Evolutionary conservation across 2,888 invertebrate genomes (phyloP).

Genomic region (Drosophila subsilvestris): DNA sequence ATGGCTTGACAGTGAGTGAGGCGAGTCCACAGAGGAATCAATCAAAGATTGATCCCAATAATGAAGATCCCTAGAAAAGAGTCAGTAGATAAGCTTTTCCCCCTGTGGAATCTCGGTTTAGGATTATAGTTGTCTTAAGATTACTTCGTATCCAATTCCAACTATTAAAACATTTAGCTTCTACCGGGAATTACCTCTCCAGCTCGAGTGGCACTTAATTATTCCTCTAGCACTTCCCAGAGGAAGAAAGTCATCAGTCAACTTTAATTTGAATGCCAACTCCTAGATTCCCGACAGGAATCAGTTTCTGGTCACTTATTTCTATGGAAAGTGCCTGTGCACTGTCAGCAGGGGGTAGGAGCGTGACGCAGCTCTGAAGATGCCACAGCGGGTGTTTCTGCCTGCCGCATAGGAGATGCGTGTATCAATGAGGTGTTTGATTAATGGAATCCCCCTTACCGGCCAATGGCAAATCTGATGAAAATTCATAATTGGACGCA

Average conservation of each 20-base stretch:
- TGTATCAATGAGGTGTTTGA: constrained; percentile 20
- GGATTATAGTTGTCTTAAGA: no score
- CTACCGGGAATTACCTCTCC: no score
- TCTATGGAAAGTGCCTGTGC: constrained; percentile 21
- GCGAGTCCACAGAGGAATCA: background rate
- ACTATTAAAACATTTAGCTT: no score
- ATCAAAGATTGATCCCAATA: background rate
- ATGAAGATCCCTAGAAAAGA: background rate
- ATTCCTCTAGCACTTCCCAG: background rate
- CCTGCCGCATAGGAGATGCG: no score
- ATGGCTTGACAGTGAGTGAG: background rate
- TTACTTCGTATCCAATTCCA: no score
- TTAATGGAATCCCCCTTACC: constrained; percentile 23
- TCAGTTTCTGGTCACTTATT: constrained; percentile 39
- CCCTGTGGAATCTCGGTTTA: no score
- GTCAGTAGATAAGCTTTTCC: background rate
- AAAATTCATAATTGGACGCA: constrained; percentile 47
- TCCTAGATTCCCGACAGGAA: constrained; percentile 26
- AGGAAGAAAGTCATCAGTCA: constrained; percentile 14
- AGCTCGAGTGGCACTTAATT: no score
- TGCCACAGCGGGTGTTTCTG: constrained; percentile 36
- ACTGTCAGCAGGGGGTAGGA: constrained; percentile 26
- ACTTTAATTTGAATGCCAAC: constrained; percentile 17
- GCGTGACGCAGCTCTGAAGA: constrained; percentile 6
- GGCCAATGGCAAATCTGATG: constrained; percentile 23